A percentile compares a stretch with the other conserved stretches of the same genome.
Conservation (phyloP, 2,797 vertebrate genomes). For the Cryptoblepharus egeriae region DNA sequence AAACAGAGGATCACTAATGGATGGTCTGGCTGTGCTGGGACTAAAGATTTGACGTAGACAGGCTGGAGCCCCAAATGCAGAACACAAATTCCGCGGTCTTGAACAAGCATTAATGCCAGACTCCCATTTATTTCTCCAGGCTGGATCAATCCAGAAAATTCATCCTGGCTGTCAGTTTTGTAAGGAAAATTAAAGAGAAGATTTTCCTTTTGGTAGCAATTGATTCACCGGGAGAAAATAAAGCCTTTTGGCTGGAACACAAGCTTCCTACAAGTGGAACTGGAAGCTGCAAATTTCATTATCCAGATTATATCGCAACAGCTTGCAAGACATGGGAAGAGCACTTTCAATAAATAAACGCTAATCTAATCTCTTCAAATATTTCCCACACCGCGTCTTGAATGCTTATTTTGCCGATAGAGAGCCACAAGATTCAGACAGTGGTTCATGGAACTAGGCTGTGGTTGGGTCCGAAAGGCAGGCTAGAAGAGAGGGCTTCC, state of each 20-base stretch:
- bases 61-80: no score
- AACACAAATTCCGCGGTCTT: no score
- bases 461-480: background rate
- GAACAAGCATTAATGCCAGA: no score
- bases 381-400: background rate
- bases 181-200: background rate
- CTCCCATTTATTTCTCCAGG: background rate
- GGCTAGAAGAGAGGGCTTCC: no score
- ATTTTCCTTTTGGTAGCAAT: constrained; percentile 33
- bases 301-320: constrained; percentile 47
- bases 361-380: constrained; percentile 31
- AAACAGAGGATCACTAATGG: no score
- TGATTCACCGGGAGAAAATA: background rate
- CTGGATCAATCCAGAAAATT: background rate
- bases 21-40: no score
- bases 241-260: constrained; percentile 13
- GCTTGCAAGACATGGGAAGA: constrained; percentile 9
- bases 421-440: background rate
- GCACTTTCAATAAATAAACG: constrained; percentile 35
- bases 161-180: background rate
- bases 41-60: no score
- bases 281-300: constrained; percentile 48
- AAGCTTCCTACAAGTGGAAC: constrained; percentile 46
- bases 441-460: background rate
- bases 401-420: constrained; percentile 13